A percentile compares a stretch with the other conserved stretches of the same genome.
Evolutionary conservation across 2,888 invertebrate species (phyloP).

Genomic region (Drosophila nigritarsus): DNA sequence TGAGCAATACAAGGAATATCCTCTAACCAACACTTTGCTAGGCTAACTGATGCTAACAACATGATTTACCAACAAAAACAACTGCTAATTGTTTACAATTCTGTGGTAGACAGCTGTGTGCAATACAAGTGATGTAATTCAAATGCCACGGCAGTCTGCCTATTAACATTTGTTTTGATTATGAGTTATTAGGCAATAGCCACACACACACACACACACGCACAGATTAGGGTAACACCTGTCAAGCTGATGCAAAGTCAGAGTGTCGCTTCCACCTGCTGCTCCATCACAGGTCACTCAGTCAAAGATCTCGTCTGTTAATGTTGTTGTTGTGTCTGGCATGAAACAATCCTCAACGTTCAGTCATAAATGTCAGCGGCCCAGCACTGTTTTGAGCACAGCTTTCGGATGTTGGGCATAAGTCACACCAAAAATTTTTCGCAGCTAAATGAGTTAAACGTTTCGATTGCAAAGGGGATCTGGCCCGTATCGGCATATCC

Average conservation of each 20-base stretch:
- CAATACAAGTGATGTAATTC: slow-evolving; percentile 2
- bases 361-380: slow-evolving; percentile 42
- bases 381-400: slow-evolving; percentile 9
- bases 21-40: background rate
- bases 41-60: background rate
- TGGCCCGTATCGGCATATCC: slow-evolving; percentile 41
- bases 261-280: slow-evolving; percentile 1
- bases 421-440: background rate
- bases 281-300: slow-evolving; percentile 8
- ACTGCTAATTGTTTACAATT: background rate
- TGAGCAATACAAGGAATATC: background rate
- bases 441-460: background rate
- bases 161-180: slow-evolving; percentile 14
- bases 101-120: slow-evolving; percentile 6
- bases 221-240: slow-evolving; percentile 6
- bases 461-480: background rate
- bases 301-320: slow-evolving; percentile 9
- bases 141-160: slow-evolving; percentile 14
- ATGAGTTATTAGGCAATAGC: slow-evolving; percentile 6
- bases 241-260: slow-evolving; percentile 6
- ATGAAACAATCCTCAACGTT: slow-evolving; percentile 19
- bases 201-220: background rate
- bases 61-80: background rate
- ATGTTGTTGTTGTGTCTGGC: background rate
- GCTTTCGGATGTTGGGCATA: slow-evolving; percentile 7